These are phyloP conservation scores for Balearica regulorum DNA, from an alignment of 2,797 vertebrate species.

Conservation along the genomic window DNA sequence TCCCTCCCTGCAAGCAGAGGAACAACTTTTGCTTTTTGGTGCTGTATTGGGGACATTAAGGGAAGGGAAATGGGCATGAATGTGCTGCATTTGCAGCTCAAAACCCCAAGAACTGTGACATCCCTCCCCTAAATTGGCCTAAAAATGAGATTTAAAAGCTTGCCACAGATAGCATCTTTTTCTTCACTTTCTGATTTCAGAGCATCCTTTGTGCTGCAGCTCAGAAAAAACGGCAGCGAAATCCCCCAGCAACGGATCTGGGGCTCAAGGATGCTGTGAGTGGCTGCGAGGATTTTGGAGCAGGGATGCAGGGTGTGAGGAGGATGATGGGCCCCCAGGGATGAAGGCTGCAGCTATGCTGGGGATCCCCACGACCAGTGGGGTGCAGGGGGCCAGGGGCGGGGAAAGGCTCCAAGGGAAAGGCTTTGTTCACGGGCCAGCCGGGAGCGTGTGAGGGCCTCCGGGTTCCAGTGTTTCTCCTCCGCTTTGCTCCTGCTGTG, in stretches of 20 bases:
- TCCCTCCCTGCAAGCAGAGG: not conserved
- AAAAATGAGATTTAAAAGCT: not conserved
- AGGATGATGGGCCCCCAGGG: not conserved
- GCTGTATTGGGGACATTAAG: not conserved
- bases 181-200: not conserved
- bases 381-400: not conserved
- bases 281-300: rapidly evolving
- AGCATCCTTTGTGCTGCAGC: not conserved
- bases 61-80: not conserved
- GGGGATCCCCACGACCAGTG: not conserved
- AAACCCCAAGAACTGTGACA: not conserved
- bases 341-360: not conserved
- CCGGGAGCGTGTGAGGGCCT: conserved; percentile 21
- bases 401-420: conserved; percentile 34
- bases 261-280: not conserved
- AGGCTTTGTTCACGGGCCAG: conserved; percentile 36
- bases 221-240: rapidly evolving
- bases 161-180: not conserved
- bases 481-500: conserved; percentile 41
- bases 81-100: not conserved
- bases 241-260: not conserved
- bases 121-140: rapidly evolving
- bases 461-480: conserved; percentile 24
- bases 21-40: not conserved
- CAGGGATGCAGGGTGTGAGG: not conserved